A percentile compares a stretch with the other conserved stretches of the same genome.
Evolutionary conservation across 1,140 invertebrate genomes (phyloP).

Genomic region (Trichonephila clavipes): DNA sequence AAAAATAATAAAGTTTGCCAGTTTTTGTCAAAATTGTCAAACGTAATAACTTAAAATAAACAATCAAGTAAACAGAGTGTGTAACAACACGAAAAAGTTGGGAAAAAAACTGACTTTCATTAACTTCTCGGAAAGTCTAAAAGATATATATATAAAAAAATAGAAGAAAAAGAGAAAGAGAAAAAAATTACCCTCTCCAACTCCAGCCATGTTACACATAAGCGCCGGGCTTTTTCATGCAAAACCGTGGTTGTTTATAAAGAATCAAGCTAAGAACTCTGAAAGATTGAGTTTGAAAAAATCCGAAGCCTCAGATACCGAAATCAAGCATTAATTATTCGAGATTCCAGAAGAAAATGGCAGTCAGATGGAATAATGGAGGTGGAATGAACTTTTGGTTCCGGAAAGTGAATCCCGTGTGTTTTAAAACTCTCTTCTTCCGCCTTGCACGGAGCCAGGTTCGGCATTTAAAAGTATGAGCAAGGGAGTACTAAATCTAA

Average conservation of each 20-base stretch:
- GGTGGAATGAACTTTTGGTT: conserved; percentile 70
- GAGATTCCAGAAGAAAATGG: conserved; percentile 46
- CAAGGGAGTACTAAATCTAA: conserved; percentile 74
- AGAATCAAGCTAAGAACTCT: conserved; percentile 48
- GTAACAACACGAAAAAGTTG: not conserved
- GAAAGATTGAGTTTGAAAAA: conserved; percentile 51
- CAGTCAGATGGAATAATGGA: conserved; percentile 58
- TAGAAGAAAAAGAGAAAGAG: not conserved
- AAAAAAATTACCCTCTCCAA: not conserved
- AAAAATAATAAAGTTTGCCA: too few species aligned
- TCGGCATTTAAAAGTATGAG: conserved; percentile 61
- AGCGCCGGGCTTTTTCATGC: not conserved
- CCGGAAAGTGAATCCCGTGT: conserved; percentile 65
- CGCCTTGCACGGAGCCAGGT: not conserved
- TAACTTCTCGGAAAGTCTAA: conserved; percentile 31
- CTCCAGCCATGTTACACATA: not conserved
- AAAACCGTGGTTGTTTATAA: conserved; percentile 22
- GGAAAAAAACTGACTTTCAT: conserved; percentile 18
- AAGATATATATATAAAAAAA: not conserved
- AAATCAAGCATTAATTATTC: conserved; percentile 74
- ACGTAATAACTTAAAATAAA: not conserved
- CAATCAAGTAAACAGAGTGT: not conserved
- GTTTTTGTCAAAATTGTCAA: not conserved
- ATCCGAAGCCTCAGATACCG: not conserved
- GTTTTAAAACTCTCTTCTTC: conserved; percentile 59